Evolutionary conservation across 2,888 invertebrate genomes (phyloP), one percentile per base, ranked within the genome.

Genomic region (Nyleta sp.): DNA sequence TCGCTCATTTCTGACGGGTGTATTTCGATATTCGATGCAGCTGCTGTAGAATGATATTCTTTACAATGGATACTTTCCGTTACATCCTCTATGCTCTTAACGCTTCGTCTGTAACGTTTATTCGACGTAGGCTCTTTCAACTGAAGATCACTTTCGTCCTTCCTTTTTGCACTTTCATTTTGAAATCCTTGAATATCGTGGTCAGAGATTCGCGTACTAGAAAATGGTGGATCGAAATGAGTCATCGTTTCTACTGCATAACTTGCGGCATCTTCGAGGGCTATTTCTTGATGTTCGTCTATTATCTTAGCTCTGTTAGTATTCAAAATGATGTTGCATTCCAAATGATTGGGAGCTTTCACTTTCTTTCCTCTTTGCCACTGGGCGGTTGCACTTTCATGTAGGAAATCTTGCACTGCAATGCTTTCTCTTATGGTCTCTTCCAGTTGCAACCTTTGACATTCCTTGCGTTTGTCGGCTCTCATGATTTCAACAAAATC

Each of bases 401-500:
- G 8, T 7, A 31, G 7, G 3, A 44, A 18, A 15, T 59, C 59
- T 31, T 59, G 1, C 2, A 40, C n/a, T 38, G 11, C 20, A 15
- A 35, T 20, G 2, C 18, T 35, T 18, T 53, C 35, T 15, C 6
- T 18, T 3, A 52, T 28, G 35, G 15, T 20, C 5, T 53, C 35
- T n/a, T 53, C 20, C 20, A 13, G 2, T 20, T 35, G 11, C 13
- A 53, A 20, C 35, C 53, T 53, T 18, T 20, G 10, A 20, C 33
- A 33, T 18, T 22, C 3, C 35, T 11, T 33, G 6, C 15, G 4
- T 57, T 48, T 62, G 2, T 40, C 5, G 2, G 40, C 13, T 15
- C 50, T 50, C 65, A 52, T 42, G 7, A n/a, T 4, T 42, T 52
- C 46, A 10, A 53, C 42, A 13, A 65, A 65, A 53, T 65, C 46